Base-by-base conservation (phyloP, 1,140 invertebrate species). In the Aphidius ervi region DNA sequence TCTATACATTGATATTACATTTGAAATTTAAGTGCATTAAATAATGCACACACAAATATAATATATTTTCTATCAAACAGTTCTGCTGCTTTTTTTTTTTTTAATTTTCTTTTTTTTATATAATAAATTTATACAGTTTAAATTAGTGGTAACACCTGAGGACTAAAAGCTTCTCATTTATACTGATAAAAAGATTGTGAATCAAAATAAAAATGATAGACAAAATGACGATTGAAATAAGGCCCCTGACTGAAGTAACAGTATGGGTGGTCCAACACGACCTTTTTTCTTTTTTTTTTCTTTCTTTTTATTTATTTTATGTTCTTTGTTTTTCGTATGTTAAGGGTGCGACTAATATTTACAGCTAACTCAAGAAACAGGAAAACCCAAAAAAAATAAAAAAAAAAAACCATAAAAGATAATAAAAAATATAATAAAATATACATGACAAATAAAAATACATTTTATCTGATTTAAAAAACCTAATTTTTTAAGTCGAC, bases 401-500 rank as follows among this genome's bases (percentile, higher is more conserved):
- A 31, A 31, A 31, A 31, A 31, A 31, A 31, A 1, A 31, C 1
- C 1, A 31, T 31, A 31, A 31, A 31, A 31, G 1, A 31, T 2
- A 31, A 31, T 1, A 31, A 31, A 31, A 31, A 31, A 31, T 31
- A 31, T 31, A 16, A 16, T 16, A 16, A 16, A 16, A 31, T 31
- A 31, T 31, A 31, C 4, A 31, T 31, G 23, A 31, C 16, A 16
- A 31, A 31, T 31, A 31, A 3, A 3, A 5, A 45, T 9, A 7
- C 5, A n/a, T 31, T 66, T 73, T 75, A 75, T 75, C 74, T 72
- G 72, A 76, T 76, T 59, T 39, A 66, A 64, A 68, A 72, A 70
- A 73, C 68, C 68, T 69, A 74, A 74, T 72, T 76, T 65, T 74
- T 67, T 69, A 10, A 54, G 46, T 58, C 47, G 46, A 58, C 46